A percentile compares a stretch with the other conserved stretches of the same genome.
Evolutionary conservation across 2,888 invertebrate species (phyloP).

Genomic region (Drosophila limbata): DNA sequence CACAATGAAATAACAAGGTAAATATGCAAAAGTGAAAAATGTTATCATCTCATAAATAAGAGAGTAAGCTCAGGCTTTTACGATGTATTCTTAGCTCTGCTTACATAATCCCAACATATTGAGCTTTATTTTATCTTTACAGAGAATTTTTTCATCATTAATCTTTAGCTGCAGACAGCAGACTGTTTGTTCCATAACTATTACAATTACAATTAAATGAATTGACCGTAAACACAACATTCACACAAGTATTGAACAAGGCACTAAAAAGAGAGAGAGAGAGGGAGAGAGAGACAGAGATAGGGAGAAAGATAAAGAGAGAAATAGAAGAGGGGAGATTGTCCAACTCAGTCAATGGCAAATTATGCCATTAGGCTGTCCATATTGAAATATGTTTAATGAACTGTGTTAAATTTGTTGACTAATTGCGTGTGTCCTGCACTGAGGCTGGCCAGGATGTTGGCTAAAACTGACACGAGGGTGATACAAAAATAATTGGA

Average conservation of each 20-base stretch:
- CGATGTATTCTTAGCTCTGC: not conserved
- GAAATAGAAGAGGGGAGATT: constrained; percentile 20
- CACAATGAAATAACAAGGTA: constrained; percentile 79
- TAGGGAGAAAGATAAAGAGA: not conserved
- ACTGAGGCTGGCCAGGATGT: constrained; percentile 17
- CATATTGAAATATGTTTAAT: constrained; percentile 70
- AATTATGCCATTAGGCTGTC: constrained; percentile 73
- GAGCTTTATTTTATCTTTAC: constrained; percentile 42
- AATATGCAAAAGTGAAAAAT: constrained; percentile 66
- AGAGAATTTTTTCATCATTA: constrained; percentile 66
- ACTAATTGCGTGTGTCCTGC: constrained; percentile 72
- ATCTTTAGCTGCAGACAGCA: constrained; percentile 55
- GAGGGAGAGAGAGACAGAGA: not conserved
- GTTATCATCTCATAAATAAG: constrained; percentile 67
- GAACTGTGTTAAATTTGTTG: constrained; percentile 73
- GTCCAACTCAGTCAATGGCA: constrained; percentile 59
- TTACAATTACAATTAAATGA: constrained; percentile 63
- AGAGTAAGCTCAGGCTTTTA: constrained; percentile 9
- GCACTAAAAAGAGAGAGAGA: not conserved
- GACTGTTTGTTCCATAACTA: constrained; percentile 25
- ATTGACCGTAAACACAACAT: constrained; percentile 37
- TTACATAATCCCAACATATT: constrained; percentile 20
- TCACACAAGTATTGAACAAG: not conserved
- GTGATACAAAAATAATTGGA: constrained; percentile 74
- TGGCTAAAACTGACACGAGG: constrained; percentile 40